These are phyloP conservation scores for Plutomurus gul DNA, from an alignment of 1,140 invertebrate genomes.

Conservation along the genomic window DNA sequence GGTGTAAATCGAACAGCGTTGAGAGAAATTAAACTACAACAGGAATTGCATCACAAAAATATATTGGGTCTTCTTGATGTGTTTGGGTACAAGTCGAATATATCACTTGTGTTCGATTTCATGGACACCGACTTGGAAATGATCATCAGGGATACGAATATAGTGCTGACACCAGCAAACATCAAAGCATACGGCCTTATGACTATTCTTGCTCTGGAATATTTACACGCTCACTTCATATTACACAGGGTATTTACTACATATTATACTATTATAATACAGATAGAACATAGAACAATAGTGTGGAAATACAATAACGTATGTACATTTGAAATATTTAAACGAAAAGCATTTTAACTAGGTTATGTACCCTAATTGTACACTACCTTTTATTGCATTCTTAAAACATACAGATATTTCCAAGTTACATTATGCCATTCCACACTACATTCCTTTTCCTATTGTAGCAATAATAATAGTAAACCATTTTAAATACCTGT, in stretches of 20 bases:
- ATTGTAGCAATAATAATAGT: no score
- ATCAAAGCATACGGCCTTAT: conserved; percentile 96
- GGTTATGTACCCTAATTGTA: no score
- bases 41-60: conserved; percentile 94
- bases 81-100: conserved; percentile 96
- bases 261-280: no score
- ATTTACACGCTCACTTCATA: conserved; percentile 95
- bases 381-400: no score
- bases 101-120: conserved; percentile 99
- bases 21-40: conserved; percentile 96
- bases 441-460: no score
- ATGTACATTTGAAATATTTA: no score
- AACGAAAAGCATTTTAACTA: no score
- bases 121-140: conserved; percentile 99
- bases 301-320: no score
- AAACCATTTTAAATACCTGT: no score
- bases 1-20: conserved; percentile 98
- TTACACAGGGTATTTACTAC: conserved; percentile 89
- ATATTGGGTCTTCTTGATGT: conserved; percentile 94
- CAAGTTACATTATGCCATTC: no score
- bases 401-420: no score
- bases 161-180: conserved; percentile 88
- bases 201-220: conserved; percentile 93
- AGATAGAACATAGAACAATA: no score
- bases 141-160: conserved; percentile 81